Evolutionary conservation across 2,113 vertebrate species (phyloP), one percentile per base, ranked within the genome.

Genomic region (Lophotis ruficrista): DNA sequence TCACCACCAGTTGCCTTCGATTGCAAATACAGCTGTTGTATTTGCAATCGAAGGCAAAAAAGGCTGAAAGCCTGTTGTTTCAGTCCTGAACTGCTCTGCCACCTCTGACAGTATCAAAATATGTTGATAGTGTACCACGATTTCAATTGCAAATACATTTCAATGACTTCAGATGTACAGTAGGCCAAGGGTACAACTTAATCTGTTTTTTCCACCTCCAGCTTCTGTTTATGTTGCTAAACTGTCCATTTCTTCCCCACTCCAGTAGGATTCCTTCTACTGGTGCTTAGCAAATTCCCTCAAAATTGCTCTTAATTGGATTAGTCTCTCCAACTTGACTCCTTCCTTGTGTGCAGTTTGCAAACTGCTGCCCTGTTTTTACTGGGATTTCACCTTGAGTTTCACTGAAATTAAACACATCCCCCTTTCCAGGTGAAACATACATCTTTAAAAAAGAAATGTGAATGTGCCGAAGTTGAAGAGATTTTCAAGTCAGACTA

Each of bases 61-160:
- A 43, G 41, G 6, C 41, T 43, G 41, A 43, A 43, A 43, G 17
- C 0, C 0, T 33, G 2, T 65, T 90, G 25, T 83, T 91, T 87
- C 50, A 41, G 38, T 87, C 43, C 25, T 54, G n/a, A 45, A 47
- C 64, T 80, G 24, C 19, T 72, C 51, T 87, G 35, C 31, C 1
- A 2, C 12, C 25, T 73, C 31, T 56, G 25, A 21, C 18, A 27
- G 21, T 51, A n/a, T 56, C 45, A 43, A 38, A 64, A 47, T 62
- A 30, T 1, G 3, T 82, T 78, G 38, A 31, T 78, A 1, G 0
- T 56, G 19, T 77, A n/a, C 27, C 1, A 2, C 7, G 5, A 19
- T 87, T 96, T 85, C 61, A 56, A 8, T 30, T 83, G 45, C 18
- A 85, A 68, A 37, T 60, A 33, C 18, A 22, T 33, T 93, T 90